phyloP scores from a whole-genome alignment of 2,888 invertebrate species.

The Chloroclystis v-ata region DNA sequence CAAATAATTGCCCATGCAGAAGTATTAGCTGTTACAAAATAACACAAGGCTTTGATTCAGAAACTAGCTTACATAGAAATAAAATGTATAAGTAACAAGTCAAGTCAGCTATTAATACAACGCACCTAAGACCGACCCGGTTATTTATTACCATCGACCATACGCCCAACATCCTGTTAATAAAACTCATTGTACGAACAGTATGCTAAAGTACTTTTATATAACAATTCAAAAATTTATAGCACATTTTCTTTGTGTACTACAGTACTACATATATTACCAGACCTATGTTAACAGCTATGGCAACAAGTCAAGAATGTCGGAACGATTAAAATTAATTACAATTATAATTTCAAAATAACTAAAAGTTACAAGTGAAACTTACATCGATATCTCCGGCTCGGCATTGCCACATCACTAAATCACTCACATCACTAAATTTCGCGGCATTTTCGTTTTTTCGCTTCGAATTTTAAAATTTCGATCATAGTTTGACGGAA shows the following conservation, averaged over 20 bases:
- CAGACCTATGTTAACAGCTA: too few relatives aligned
- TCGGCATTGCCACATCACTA: constrained; percentile 42
- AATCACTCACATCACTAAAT: constrained; percentile 30
- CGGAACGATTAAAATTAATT: constrained; percentile 12
- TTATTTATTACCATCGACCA: constrained; percentile 29
- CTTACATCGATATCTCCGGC: constrained; percentile 35
- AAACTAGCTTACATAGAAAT: constrained; percentile 1
- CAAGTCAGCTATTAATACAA: constrained; percentile 16
- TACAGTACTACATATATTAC: constrained; percentile 6
- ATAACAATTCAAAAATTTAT: constrained; percentile 6
- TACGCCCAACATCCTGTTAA: constrained; percentile 27
- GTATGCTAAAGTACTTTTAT: constrained; percentile 6
- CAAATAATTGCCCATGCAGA: not conserved
- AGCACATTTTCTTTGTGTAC: constrained; percentile 5
- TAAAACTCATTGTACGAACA: constrained; percentile 17
- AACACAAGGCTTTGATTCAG: not conserved
- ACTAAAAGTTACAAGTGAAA: not conserved
- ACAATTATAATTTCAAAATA: constrained; percentile 18
- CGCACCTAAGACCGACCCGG: constrained; percentile 19
- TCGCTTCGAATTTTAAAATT: constrained; percentile 28
- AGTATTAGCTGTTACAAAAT: not conserved
- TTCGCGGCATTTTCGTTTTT: constrained; percentile 35
- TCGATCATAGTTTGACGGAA: constrained; percentile 39
- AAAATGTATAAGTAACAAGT: constrained; percentile 7
- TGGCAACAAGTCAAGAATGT: constrained; percentile 3